Percentiles rank a stretch among this genome's conserved stretches.
These are phyloP conservation scores for Lobophora halterata DNA, from an alignment of 2,888 invertebrate species.

Conservation along the genomic window DNA sequence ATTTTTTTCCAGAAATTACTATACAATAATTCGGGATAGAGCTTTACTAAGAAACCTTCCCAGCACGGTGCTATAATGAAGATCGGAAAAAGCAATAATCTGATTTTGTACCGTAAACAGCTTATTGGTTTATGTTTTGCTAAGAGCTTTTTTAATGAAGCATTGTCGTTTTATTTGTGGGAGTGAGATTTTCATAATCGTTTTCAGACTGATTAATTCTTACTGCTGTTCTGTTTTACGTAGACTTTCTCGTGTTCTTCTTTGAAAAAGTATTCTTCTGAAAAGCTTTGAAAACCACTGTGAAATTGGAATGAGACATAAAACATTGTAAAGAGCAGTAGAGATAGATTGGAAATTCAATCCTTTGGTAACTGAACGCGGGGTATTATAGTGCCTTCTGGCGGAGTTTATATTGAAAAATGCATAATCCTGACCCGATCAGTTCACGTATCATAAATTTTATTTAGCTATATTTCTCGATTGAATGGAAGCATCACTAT, in stretches of 20 bases:
- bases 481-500: conserved; percentile 52
- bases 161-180: too few relatives aligned
- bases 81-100: conserved; percentile 8
- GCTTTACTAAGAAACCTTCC: conserved; percentile 2
- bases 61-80: conserved; percentile 2
- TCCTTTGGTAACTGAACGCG: conserved; percentile 6
- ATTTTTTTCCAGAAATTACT: conserved; percentile 8
- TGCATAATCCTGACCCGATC: conserved; percentile 23
- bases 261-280: too few relatives aligned
- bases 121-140: too few relatives aligned
- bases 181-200: too few relatives aligned
- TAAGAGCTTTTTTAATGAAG: too few relatives aligned
- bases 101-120: conserved; percentile 1
- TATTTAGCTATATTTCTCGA: conserved; percentile 48
- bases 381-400: conserved; percentile 7
- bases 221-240: too few relatives aligned
- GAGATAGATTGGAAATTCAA: conserved; percentile 16
- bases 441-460: conserved; percentile 57
- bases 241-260: too few relatives aligned
- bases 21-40: neutral
- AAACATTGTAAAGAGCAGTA: too few relatives aligned
- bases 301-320: too few relatives aligned
- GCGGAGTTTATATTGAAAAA: conserved; percentile 15
- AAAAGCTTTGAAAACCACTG: too few relatives aligned
- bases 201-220: too few relatives aligned